These are phyloP conservation scores for Anastrepha ludens DNA, from an alignment of 1,140 invertebrate genomes.

Conservation along the genomic window DNA sequence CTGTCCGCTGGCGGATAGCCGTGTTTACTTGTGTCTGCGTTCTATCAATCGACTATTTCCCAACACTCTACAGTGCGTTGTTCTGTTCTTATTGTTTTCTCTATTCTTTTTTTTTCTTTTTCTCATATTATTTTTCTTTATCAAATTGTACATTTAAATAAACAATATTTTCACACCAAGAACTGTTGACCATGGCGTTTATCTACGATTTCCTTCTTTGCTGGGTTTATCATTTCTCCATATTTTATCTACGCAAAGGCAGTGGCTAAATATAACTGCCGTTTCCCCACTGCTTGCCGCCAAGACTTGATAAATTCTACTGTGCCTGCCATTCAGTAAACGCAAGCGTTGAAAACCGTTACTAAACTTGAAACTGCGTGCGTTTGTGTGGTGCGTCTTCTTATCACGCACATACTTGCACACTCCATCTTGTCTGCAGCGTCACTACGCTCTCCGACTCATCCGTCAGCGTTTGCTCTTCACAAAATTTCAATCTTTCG, in stretches of 20 bases:
- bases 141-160: conserved; percentile 40
- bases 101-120: background rate
- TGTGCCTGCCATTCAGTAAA: background rate
- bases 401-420: background rate
- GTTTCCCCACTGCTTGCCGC: background rate
- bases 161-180: conserved; percentile 28
- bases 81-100: conserved; percentile 11
- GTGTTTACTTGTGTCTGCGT: background rate
- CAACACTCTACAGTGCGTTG: background rate
- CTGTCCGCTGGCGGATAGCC: background rate
- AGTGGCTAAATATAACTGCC: background rate
- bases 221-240: background rate
- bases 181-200: background rate
- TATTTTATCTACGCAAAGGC: background rate
- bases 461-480: background rate
- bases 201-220: conserved; percentile 23
- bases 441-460: background rate
- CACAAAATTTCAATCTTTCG: background rate
- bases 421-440: background rate
- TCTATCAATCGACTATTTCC: background rate
- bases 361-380: background rate
- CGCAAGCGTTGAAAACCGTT: background rate
- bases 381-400: background rate
- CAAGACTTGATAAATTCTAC: conserved; percentile 2
- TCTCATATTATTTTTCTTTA: background rate